Evolutionary conservation across 1,140 invertebrate genomes (phyloP).

Genomic region (Asbolus verrucosus): DNA sequence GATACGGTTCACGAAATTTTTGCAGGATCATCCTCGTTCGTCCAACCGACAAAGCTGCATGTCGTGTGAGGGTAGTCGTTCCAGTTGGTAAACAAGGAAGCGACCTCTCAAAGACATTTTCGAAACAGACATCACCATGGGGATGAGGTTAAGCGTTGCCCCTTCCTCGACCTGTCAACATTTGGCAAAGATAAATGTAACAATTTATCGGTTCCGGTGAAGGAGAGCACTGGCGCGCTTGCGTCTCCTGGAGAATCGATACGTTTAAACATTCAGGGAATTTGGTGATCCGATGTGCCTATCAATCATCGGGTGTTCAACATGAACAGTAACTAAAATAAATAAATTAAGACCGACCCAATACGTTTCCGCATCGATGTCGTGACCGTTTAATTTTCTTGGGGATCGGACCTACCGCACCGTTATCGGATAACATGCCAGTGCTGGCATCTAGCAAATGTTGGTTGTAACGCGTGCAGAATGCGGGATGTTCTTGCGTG

Average conservation of each 20-base stretch:
- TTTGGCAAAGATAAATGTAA: conserved; percentile 46
- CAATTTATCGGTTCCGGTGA: conserved; percentile 40
- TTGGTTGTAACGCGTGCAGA: not conserved
- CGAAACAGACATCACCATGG: conserved; percentile 18
- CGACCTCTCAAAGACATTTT: too few species aligned
- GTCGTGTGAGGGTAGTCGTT: too few species aligned
- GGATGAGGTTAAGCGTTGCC: conserved; percentile 26
- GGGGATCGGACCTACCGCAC: too few species aligned
- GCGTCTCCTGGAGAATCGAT: conserved; percentile 37
- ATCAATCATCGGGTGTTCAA: conserved; percentile 29
- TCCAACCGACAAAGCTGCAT: too few species aligned
- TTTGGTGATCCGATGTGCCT: conserved; percentile 4
- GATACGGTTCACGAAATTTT: too few species aligned
- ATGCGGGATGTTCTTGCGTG: not conserved
- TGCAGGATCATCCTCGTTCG: too few species aligned
- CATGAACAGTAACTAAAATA: not conserved
- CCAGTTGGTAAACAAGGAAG: too few species aligned
- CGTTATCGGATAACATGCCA: not conserved
- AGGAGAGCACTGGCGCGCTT: conserved; percentile 34
- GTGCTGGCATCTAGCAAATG: conserved; percentile 42
- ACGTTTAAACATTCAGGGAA: conserved; percentile 38
- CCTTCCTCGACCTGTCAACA: conserved; percentile 36
- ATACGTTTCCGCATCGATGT: not conserved
- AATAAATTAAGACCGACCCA: conserved; percentile 20
- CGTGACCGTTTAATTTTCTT: too few species aligned